Evolutionary conservation across 2,888 invertebrate species (phyloP), one percentile per base, ranked within the genome.

Genomic region (Tipula vernalis): DNA sequence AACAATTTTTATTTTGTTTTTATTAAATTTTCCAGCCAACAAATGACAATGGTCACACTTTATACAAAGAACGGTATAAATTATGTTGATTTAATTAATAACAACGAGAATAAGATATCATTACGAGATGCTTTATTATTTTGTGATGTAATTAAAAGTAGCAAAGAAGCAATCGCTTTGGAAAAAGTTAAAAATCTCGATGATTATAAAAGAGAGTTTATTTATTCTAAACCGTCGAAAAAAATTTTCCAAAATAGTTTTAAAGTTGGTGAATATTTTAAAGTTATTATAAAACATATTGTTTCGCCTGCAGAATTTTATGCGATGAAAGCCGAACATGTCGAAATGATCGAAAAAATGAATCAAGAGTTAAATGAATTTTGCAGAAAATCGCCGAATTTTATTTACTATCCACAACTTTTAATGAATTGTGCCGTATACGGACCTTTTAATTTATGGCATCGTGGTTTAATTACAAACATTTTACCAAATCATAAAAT

Each of bases 251-350:
- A 88, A 51, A 87, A 87, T 87, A 41, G 86, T 1, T 88, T 90
- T 0, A 88, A 88, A 6, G 12, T 51, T 2, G 89, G 90, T 0
- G 89, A 90, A 39, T 87, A 89, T 12, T 86, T 90, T 86, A 90
- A 92, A 13, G 94, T 95, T 0, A 90, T 92, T 87, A 91, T 96
- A 83, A 93, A 93, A 0, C 92, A 94, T 88, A 91, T 95, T 0
- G 91, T 93, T 36, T 94, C 93, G 89, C 96, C 96, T 0, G 92
- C 93, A 88, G 92, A 93, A 87, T 95, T 97, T 89, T 96, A 93
- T 89, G 93, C 95, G 0, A 93, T 94, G 88, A 93, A 94, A 87
- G 89, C 89, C 13, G 86, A 88, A 18, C 86, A 88, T 44, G 87
- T 86, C 1, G 85, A 39, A 12, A 88, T 88, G 36, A 87, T 88